These are phyloP conservation scores for Temnothorax longispinosus DNA, from an alignment of 1,140 invertebrate genomes.

Conservation along the genomic window DNA sequence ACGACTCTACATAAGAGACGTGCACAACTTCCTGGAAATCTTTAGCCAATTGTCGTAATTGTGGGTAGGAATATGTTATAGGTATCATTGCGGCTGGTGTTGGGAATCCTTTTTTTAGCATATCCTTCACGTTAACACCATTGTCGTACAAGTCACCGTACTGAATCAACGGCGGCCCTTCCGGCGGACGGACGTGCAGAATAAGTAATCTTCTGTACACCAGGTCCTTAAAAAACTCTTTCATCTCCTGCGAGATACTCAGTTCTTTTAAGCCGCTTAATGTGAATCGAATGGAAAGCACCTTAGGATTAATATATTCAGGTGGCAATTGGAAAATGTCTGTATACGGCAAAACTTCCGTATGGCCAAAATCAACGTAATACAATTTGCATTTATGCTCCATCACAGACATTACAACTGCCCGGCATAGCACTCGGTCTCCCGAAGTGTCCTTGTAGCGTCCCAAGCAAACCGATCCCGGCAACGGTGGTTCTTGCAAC, in stretches of 20 bases:
- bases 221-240: conserved; percentile 89
- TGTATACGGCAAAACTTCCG: conserved; percentile 88
- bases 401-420: conserved; percentile 90
- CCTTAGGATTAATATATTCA: conserved; percentile 89
- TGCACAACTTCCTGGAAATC: conserved; percentile 85
- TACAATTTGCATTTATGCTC: conserved; percentile 88
- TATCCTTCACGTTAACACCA: conserved; percentile 86
- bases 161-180: conserved; percentile 89
- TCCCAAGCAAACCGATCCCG: conserved; percentile 91
- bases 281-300: conserved; percentile 91
- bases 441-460: conserved; percentile 88
- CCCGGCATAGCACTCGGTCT: conserved; percentile 89
- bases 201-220: conserved; percentile 87
- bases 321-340: conserved; percentile 91
- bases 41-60: conserved; percentile 79
- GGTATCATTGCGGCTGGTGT: conserved; percentile 48
- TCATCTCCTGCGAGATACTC: conserved; percentile 89
- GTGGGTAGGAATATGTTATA: conserved; percentile 85
- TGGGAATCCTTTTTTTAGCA: conserved; percentile 84
- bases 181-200: conserved; percentile 88
- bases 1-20: conserved; percentile 90
- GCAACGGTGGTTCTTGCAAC: conserved; percentile 88
- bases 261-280: conserved; percentile 89
- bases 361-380: conserved; percentile 93
- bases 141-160: conserved; percentile 89